Base-by-base conservation (phyloP, 2,797 vertebrate species). In the Euphonia xanthogaster region DNA sequence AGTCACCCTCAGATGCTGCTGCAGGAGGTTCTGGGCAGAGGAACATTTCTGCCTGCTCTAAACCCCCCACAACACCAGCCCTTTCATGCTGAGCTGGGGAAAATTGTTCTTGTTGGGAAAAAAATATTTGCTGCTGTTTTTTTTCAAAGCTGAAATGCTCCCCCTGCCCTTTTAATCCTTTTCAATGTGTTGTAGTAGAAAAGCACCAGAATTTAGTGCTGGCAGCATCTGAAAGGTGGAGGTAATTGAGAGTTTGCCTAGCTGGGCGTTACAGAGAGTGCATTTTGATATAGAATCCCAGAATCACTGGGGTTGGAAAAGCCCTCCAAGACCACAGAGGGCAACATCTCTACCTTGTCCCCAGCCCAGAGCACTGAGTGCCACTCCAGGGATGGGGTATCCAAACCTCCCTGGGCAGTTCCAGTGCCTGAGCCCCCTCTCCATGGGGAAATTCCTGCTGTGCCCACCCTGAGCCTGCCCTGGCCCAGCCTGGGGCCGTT, bases 281-380 rank as follows among this genome's bases (percentile, higher is more conserved):
- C 9, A 23, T 62, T 93, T 88, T 51, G 63, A 19, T 48, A 35
- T 1, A 13, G 28, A 61, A 25, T 45, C 37, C 33, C 8, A 39
- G 21, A 40, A 55, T 21, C 25, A 30, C 0, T 14, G 60, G 48
- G 50, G 35, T 1, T 27, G 14, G 23, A 48, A 75, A 37, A 55
- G 31, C 1, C 0, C 25, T 47, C 22, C 54, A 8, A n/a, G 42
- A 12, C 5, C 47, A 35, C 2, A 0, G 7, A 88, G 9, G 17
- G 14, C 28, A 57, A 6, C 0, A 25, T 12, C 4, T 10, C 23
- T 35, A n/a, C 19, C 15, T 12, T 62, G 35, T 37, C n/a, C 10
- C 48, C 70, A 68, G 31, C 33, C 15, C 61, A n/a, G 39, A 23
- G 39, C 61, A 0, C 33, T 60, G 1, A 31, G 33, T 66, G 68